Percentiles rank a stretch among this genome's conserved stretches.
Conservation (phyloP, 2,797 vertebrate genomes). For the Australoheros facetus region DNA sequence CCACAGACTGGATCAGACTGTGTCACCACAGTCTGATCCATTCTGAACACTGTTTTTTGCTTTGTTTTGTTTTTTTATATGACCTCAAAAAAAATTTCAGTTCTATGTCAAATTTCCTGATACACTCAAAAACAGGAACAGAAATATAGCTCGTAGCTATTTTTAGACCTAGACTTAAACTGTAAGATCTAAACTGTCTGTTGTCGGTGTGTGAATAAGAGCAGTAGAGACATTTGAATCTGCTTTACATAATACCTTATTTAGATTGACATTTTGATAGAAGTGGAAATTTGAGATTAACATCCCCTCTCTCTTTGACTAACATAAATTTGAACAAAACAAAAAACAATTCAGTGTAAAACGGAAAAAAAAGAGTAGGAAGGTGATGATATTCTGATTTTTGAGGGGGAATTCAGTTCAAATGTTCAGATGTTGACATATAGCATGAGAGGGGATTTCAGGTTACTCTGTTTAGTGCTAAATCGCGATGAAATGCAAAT, state of each 20-base stretch:
- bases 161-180: slow-evolving; percentile 14
- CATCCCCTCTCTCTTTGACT: not conserved
- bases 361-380: slow-evolving; percentile 11
- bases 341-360: not conserved
- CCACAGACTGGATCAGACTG: slow-evolving; percentile 18
- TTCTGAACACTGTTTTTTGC: not conserved
- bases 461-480: not conserved
- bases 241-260: not conserved
- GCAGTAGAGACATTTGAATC: not conserved
- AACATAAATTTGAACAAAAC: slow-evolving; percentile 2
- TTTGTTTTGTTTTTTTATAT: not conserved
- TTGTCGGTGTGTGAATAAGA: not conserved
- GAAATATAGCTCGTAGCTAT: slow-evolving; percentile 16
- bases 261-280: not conserved
- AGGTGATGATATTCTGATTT: slow-evolving; percentile 11
- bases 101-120: slow-evolving; percentile 54
- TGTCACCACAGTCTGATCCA: not conserved
- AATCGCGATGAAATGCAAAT: not conserved
- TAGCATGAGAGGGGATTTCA: slow-evolving; percentile 26
- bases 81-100: slow-evolving; percentile 37
- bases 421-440: not conserved
- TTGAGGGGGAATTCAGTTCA: slow-evolving; percentile 12
- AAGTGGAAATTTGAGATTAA: not conserved
- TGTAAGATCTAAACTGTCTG: slow-evolving; percentile 15
- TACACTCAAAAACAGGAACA: slow-evolving; percentile 16